Conservation (phyloP, 2,797 vertebrate species). For the Muscicapa striata region DNA sequence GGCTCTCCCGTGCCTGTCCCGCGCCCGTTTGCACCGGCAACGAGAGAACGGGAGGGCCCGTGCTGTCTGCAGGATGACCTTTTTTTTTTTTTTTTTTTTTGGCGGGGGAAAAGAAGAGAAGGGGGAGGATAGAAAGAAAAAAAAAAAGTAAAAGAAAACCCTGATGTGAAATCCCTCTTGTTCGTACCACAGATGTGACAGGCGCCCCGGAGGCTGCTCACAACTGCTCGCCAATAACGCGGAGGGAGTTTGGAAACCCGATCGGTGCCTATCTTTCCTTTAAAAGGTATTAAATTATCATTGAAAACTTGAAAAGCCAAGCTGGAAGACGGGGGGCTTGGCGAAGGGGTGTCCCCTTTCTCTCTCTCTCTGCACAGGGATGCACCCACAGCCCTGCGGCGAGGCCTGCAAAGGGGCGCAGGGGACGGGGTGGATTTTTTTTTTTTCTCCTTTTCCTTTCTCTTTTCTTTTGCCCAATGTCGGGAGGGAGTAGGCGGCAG, state of each 20-base stretch:
- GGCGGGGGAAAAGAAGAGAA: not conserved
- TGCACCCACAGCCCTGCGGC: not conserved
- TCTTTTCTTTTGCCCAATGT: not conserved
- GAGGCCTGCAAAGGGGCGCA: not conserved
- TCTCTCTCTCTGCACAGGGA: not conserved
- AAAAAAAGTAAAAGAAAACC: too few relatives aligned
- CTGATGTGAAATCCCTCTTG: not conserved
- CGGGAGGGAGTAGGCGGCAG: not conserved
- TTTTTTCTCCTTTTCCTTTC: not conserved
- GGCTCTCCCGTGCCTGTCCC: not conserved
- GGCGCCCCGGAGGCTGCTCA: conserved; percentile 69
- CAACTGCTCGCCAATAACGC: conserved; percentile 40
- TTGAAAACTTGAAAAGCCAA: not conserved
- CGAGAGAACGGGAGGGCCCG: not conserved
- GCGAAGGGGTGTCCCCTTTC: not conserved
- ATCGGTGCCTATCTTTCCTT: conserved; percentile 12
- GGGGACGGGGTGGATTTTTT: too few relatives aligned
- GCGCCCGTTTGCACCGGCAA: not conserved
- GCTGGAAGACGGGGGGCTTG: not conserved
- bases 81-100: not conserved
- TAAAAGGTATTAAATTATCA: conserved; percentile 42
- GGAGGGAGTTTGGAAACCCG: not conserved
- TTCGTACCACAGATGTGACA: conserved; percentile 55
- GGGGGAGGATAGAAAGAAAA: too few relatives aligned
- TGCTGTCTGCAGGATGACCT: not conserved